Conservation (phyloP, 2,797 vertebrate genomes). For the Xenentodon cancila region DNA sequence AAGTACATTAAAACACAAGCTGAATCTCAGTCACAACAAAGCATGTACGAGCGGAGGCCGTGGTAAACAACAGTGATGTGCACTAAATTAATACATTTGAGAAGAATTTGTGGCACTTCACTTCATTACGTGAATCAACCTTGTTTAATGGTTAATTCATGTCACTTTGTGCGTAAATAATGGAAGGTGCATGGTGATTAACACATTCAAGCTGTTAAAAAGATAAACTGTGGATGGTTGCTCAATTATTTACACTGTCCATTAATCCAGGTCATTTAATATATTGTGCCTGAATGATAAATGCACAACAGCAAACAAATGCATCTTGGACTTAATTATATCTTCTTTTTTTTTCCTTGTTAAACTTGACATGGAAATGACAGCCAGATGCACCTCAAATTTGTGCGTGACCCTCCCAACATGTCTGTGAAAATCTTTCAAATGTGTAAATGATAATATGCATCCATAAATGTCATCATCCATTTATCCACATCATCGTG, state of each 20-base stretch:
- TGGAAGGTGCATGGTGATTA: constrained; percentile 29
- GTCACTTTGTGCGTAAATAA: constrained; percentile 28
- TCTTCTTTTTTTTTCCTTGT: constrained; percentile 16
- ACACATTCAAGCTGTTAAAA: constrained; percentile 26
- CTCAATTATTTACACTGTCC: constrained; percentile 43
- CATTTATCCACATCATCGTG: constrained; percentile 27
- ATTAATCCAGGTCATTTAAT: constrained; percentile 35
- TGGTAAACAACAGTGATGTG: constrained; percentile 2
- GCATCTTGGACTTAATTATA: constrained; percentile 20
- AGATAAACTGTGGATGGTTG: constrained; percentile 22
- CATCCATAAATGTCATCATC: constrained; percentile 18
- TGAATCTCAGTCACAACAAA: not conserved
- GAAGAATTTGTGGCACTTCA: not conserved
- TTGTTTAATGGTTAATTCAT: constrained; percentile 16
- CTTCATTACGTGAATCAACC: not conserved
- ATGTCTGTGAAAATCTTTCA: constrained; percentile 11
- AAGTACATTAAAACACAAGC: not conserved
- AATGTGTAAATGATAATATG: not conserved
- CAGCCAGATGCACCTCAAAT: constrained; percentile 29
- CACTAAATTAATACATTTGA: constrained; percentile 8
- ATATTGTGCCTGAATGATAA: constrained; percentile 34
- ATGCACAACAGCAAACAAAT: constrained; percentile 8
- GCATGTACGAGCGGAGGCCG: not conserved
- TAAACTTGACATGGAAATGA: constrained; percentile 25
- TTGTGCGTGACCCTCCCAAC: constrained; percentile 1